Evolutionary conservation across 2,888 invertebrate species (phyloP).

Genomic region (Morpho helenor): DNA sequence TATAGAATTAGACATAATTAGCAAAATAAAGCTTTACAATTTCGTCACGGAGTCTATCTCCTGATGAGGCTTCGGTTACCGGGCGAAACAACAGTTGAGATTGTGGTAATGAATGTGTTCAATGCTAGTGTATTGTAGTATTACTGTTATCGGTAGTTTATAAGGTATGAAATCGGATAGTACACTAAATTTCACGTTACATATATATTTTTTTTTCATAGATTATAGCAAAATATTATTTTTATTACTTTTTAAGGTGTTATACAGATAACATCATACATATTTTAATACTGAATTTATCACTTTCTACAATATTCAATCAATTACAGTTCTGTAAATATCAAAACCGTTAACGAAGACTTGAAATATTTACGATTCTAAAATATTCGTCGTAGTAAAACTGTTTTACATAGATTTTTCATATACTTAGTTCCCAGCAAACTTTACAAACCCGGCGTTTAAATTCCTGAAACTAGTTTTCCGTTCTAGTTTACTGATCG

Average conservation of each 20-base stretch:
- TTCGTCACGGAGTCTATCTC: too few species aligned
- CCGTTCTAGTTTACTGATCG: conserved; percentile 10
- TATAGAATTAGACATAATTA: too few species aligned
- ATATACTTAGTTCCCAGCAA: conserved; percentile 8
- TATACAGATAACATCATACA: conserved; percentile 3
- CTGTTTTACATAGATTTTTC: conserved; percentile 12
- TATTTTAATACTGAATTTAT: conserved; percentile 5
- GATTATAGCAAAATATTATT: too few species aligned
- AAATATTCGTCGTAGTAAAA: conserved; percentile 9
- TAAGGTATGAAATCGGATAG: too few species aligned
- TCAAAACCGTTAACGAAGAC: conserved; percentile 5
- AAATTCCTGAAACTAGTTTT: conserved; percentile 11
- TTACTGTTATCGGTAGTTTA: too few species aligned
- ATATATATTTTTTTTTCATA: too few species aligned
- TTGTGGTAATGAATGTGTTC: too few species aligned
- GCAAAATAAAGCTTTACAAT: too few species aligned
- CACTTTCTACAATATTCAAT: conserved; percentile 2
- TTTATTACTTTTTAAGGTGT: background rate
- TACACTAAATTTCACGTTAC: too few species aligned
- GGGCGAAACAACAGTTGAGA: too few species aligned
- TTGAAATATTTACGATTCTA: conserved; percentile 6
- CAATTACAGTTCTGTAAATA: conserved; percentile 2
- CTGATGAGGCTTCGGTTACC: too few species aligned
- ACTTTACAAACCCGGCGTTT: conserved; percentile 7
- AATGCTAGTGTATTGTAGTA: too few species aligned